A percentile compares a stretch with the other conserved stretches of the same genome.
Conservation (phyloP, 1,140 invertebrate genomes). For the Trichogramma pretiosum region DNA sequence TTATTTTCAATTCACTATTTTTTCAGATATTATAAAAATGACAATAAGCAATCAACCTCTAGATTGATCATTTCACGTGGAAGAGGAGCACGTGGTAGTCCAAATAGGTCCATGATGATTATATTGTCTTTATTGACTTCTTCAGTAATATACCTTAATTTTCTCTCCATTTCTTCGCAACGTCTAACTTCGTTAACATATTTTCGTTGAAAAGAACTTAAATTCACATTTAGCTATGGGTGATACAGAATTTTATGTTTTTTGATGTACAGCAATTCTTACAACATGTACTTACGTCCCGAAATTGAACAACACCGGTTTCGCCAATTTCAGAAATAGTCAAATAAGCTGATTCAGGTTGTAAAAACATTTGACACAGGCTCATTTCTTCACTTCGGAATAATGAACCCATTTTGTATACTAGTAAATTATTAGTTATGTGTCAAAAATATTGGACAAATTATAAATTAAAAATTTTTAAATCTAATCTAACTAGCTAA, state of each 20-base stretch:
- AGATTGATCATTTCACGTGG: slow-evolving; percentile 94
- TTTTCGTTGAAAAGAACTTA: slow-evolving; percentile 83
- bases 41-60: slow-evolving; percentile 62
- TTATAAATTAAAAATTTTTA: too few species aligned
- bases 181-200: slow-evolving; percentile 84
- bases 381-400: slow-evolving; percentile 85
- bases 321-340: slow-evolving; percentile 84
- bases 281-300: slow-evolving; percentile 88
- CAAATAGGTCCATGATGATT: slow-evolving; percentile 68
- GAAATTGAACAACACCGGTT: slow-evolving; percentile 80
- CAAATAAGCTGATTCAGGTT: slow-evolving; percentile 82
- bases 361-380: slow-evolving; percentile 80
- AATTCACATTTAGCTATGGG: slow-evolving; percentile 66
- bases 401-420: slow-evolving; percentile 63
- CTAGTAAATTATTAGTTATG: too few species aligned
- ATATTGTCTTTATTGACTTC: slow-evolving; percentile 91
- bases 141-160: slow-evolving; percentile 86
- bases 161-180: slow-evolving; percentile 89
- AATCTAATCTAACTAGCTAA: too few species aligned
- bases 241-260: too few species aligned
- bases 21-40: neutral
- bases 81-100: slow-evolving; percentile 81
- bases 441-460: too few species aligned
- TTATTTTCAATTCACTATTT: too few species aligned
- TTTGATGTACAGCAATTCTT: too few species aligned